phyloP scores from a whole-genome alignment of 2,113 vertebrate genomes.

The Rhinoptilus africanus region DNA sequence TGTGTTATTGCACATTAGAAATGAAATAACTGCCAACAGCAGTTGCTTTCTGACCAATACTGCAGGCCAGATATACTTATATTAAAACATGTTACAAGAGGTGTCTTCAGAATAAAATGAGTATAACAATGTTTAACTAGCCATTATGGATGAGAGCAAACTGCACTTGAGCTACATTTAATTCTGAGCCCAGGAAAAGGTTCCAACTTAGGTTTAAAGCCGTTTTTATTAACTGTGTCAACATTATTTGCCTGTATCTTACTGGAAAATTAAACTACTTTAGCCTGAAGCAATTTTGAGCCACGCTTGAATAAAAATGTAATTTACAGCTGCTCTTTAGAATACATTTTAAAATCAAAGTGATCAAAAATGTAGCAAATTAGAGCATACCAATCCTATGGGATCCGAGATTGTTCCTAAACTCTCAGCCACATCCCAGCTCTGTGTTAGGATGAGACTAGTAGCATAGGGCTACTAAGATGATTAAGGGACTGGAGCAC shows the following conservation, averaged over 20 bases:
- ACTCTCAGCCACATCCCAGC: background rate
- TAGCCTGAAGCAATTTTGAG: background rate
- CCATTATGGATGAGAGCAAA: background rate
- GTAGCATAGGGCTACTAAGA: too few relatives aligned
- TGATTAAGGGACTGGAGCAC: too few relatives aligned
- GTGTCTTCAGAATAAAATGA: background rate
- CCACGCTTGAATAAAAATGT: background rate
- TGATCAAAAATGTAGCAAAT: background rate
- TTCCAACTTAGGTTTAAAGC: background rate
- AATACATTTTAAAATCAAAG: background rate
- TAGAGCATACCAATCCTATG: background rate
- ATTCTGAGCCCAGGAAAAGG: background rate
- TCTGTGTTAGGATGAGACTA: background rate
- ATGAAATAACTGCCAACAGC: background rate
- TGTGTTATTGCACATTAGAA: conserved; percentile 37
- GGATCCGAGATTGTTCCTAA: background rate
- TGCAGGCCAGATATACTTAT: background rate
- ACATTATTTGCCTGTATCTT: background rate
- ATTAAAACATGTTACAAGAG: background rate
- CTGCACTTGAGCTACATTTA: background rate
- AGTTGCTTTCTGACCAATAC: background rate
- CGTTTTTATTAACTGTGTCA: background rate
- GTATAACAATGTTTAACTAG: background rate
- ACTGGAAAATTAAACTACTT: background rate
- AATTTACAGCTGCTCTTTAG: background rate